Conservation (phyloP, 2,888 invertebrate genomes). For the Microchrysa polita region DNA sequence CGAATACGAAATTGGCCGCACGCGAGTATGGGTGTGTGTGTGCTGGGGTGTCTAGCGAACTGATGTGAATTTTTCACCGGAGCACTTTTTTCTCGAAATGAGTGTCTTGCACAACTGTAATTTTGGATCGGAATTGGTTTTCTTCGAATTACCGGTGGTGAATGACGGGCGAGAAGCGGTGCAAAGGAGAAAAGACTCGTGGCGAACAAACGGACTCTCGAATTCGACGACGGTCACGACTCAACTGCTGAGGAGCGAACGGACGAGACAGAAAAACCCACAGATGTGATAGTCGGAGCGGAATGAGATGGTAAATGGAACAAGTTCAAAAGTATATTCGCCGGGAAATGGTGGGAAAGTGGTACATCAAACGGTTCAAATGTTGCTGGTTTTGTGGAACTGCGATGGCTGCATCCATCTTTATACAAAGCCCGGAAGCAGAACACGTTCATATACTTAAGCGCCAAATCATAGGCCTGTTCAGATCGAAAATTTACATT, state of each 20-base stretch:
- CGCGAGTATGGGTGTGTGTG: not conserved
- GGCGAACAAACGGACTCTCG: slow-evolving; percentile 20
- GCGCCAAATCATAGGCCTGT: no score
- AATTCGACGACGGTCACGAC: slow-evolving; percentile 18
- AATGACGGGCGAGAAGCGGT: slow-evolving; percentile 1
- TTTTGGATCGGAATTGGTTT: no score
- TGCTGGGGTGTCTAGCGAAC: not conserved
- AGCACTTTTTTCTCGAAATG: not conserved
- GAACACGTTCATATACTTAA: no score
- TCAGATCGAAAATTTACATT: no score
- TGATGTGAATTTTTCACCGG: not conserved
- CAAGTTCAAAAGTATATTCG: no score
- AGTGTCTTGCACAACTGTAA: slow-evolving; percentile 21
- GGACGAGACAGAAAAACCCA: slow-evolving; percentile 49
- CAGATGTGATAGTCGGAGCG: not conserved
- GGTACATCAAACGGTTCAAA: no score
- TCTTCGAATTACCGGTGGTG: not conserved
- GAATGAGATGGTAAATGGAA: not conserved
- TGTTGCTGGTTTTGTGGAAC: no score
- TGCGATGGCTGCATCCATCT: no score
- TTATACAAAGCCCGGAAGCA: no score
- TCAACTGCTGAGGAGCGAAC: slow-evolving; percentile 39
- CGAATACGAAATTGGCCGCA: not conserved
- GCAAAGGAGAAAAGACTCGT: slow-evolving; percentile 29
- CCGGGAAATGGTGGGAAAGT: no score